phyloP scores from a whole-genome alignment of 2,888 invertebrate species.

The Aspidiotus rigidus region DNA sequence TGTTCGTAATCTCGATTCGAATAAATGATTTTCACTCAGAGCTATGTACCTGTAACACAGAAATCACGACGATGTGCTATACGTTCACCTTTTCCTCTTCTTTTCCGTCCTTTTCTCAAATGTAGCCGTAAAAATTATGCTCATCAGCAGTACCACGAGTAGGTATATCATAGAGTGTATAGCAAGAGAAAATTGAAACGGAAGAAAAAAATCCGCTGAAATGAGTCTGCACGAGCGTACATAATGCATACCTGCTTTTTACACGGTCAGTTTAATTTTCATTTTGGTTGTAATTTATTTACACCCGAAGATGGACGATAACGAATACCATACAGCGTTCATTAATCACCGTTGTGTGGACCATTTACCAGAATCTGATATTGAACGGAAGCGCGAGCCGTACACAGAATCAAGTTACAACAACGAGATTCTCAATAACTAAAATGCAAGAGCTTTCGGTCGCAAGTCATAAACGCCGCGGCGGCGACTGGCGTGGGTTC shows the following conservation, averaged over 20 bases:
- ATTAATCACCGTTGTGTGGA: constrained; percentile 25
- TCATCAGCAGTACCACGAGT: too few species aligned
- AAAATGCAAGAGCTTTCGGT: constrained; percentile 8
- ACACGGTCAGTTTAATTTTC: constrained; percentile 16
- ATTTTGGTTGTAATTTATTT: constrained; percentile 27
- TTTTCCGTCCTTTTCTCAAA: too few species aligned
- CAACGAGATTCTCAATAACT: constrained; percentile 19
- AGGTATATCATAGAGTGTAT: too few species aligned
- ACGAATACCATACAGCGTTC: constrained; percentile 16
- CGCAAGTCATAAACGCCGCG: constrained; percentile 26
- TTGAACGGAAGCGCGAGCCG: constrained; percentile 28
- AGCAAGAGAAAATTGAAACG: too few species aligned
- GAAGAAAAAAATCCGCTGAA: constrained; percentile 10
- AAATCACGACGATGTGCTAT: too few species aligned
- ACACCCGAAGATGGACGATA: constrained; percentile 27
- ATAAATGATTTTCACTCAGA: too few species aligned
- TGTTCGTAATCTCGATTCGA: too few species aligned
- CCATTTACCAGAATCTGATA: constrained; percentile 28
- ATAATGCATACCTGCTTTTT: constrained; percentile 5
- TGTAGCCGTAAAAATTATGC: too few species aligned
- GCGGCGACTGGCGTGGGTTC: constrained; percentile 19
- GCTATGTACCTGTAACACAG: too few species aligned
- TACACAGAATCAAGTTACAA: constrained; percentile 25
- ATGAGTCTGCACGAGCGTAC: background rate
- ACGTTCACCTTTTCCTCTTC: too few species aligned